Evolutionary conservation across 2,888 invertebrate species (phyloP).

Genomic region (Clistopyga incitator): DNA sequence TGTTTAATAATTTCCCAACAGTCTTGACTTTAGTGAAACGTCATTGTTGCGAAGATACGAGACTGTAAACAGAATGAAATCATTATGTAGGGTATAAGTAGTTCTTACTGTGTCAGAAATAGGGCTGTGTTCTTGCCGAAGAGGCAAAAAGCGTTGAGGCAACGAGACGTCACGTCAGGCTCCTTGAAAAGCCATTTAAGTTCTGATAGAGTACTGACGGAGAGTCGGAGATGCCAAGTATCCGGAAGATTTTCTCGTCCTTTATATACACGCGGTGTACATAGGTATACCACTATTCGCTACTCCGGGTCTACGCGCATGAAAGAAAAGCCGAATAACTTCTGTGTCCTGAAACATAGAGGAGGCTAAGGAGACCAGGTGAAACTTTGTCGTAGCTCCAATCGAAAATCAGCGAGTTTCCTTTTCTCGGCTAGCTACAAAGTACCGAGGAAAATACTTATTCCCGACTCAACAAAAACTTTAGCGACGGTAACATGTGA

Average conservation of each 20-base stretch:
- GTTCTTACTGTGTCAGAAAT: background rate
- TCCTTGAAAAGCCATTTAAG: slow-evolving; percentile 49
- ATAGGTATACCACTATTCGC: slow-evolving; percentile 14
- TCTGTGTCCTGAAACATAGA: slow-evolving; percentile 36
- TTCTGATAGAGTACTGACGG: slow-evolving; percentile 33
- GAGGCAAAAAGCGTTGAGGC: slow-evolving; percentile 37
- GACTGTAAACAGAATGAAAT: slow-evolving; percentile 1
- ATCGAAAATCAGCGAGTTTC: slow-evolving; percentile 41
- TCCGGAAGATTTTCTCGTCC: slow-evolving; percentile 25
- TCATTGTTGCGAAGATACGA: background rate
- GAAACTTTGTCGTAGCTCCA: slow-evolving; percentile 52
- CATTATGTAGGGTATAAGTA: background rate
- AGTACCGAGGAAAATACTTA: slow-evolving; percentile 12
- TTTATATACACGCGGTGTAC: slow-evolving; percentile 23
- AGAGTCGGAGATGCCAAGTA: slow-evolving; percentile 44
- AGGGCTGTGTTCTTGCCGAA: slow-evolving; percentile 8
- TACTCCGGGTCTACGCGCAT: slow-evolving; percentile 44
- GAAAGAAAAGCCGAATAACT: slow-evolving; percentile 52
- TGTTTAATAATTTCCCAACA: background rate
- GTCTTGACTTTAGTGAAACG: background rate
- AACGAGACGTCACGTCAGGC: slow-evolving; percentile 37
- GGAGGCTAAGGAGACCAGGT: background rate
- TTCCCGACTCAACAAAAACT: slow-evolving; percentile 25
- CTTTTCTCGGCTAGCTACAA: slow-evolving; percentile 6
- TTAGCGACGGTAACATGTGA: slow-evolving; percentile 20